Base-by-base conservation (phyloP, 2,797 vertebrate genomes). In the Falco cherrug region DNA sequence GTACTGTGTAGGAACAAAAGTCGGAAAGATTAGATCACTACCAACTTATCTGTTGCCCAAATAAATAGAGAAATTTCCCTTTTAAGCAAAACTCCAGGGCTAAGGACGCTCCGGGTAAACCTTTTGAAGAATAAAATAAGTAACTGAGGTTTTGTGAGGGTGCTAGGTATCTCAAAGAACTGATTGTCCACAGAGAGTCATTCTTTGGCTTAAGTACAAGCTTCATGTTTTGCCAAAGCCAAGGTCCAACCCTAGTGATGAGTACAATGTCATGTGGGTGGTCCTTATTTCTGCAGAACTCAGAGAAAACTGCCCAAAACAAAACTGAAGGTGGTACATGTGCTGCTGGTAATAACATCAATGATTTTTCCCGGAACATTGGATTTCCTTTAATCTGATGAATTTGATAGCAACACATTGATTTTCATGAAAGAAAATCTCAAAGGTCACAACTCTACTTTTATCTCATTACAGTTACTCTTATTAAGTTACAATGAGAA, bases 401-500 rank as follows among this genome's bases (percentile, higher is more conserved):
- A 90, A 89, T 90, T 79, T 78, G 43, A 69, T 84, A 95, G 59
- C 17, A 69, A 63, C 47, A 29, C 54, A 63, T 47, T 39, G 83
- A 81, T 84, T 95, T 92, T 86, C 70, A 65, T 41, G 50, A 89
- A 91, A 84, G 68, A 71, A 91, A 84, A 90, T 47, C 76, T 79
- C 59, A 54, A 81, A 94, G 85, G 89, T 59, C 67, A 69, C 69
- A 87, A 56, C 73, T 64, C 47, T 37, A 82, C 74, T 81, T 88
- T 67, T 65, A 78, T 75, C 82, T 88, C 51, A 63, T 78, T 93
- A 81, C 22, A 86, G 79, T 37, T 87, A 65, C 63, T 70, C 39
- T 65, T 84, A 70, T 26, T 47, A 96, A 77, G 28, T 61, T 93
- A 81, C 63, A 73, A 33, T 25, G 29, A 93, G 82, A 81, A 93